A percentile compares a stretch with the other conserved stretches of the same genome.
These are phyloP conservation scores for Sylvia borin DNA, from an alignment of 2,797 vertebrate genomes.

Conservation along the genomic window DNA sequence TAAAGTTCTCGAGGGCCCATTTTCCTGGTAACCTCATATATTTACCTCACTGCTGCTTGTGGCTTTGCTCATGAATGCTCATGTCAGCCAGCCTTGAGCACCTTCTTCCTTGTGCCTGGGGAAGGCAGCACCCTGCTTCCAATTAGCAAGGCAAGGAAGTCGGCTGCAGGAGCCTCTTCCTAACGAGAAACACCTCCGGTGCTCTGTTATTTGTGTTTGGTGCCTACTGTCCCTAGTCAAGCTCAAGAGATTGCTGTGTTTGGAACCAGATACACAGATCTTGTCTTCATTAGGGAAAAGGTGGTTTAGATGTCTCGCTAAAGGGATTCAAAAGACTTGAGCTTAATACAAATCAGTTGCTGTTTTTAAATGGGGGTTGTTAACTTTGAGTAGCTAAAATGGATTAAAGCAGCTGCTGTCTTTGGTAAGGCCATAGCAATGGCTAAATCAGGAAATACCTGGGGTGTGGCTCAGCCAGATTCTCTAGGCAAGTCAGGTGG, in stretches of 20 bases:
- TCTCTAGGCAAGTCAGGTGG: background rate
- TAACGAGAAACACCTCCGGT: conserved; percentile 22
- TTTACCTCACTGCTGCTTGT: background rate
- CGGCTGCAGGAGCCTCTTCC: background rate
- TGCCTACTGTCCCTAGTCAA: background rate
- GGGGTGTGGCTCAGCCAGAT: background rate
- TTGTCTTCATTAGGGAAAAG: conserved; percentile 29
- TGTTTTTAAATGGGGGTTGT: background rate
- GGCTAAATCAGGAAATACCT: conserved; percentile 1
- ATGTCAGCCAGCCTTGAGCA: background rate
- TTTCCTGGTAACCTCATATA: background rate
- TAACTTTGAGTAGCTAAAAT: background rate
- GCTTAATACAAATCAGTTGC: conserved; percentile 29
- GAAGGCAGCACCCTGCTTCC: conserved; percentile 10
- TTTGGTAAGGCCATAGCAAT: background rate
- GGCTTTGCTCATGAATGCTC: background rate
- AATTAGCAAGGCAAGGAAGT: background rate
- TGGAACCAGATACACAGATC: background rate
- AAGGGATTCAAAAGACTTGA: background rate
- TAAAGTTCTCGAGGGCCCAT: background rate
- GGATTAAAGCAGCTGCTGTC: conserved; percentile 7
- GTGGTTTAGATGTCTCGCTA: background rate
- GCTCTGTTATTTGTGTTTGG: background rate
- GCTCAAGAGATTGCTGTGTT: background rate
- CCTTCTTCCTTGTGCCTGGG: background rate